These are phyloP conservation scores for Microtus richardsoni DNA, from an alignment of 2,113 vertebrate species.

Conservation along the genomic window DNA sequence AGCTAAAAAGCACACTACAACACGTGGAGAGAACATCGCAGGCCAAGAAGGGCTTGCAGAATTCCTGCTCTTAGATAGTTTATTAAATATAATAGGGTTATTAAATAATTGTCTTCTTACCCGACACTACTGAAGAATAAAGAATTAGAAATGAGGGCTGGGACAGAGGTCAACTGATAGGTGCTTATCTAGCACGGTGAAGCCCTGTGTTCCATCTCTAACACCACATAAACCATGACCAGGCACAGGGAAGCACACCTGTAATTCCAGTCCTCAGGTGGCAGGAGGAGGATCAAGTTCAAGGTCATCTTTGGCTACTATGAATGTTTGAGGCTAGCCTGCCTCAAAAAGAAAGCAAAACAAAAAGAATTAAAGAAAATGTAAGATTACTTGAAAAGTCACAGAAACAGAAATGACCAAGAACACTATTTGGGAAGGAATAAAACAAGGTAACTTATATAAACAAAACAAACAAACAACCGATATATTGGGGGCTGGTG, in stretches of 20 bases:
- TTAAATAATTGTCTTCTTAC: constrained; percentile 51
- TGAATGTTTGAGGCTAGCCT: not conserved
- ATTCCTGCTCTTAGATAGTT: not conserved
- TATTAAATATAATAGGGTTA: constrained; percentile 17
- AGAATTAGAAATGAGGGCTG: not conserved
- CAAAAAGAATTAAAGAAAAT: not conserved
- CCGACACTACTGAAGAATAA: not conserved
- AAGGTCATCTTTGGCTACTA: not conserved
- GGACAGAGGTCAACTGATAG: not conserved
- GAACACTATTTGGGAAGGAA: not conserved
- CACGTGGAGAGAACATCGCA: not conserved
- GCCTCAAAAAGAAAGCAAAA: not conserved
- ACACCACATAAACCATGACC: not conserved
- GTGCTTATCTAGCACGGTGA: too few species aligned
- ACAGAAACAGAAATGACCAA: constrained; percentile 39
- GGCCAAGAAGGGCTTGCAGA: not conserved
- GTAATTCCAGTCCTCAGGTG: not conserved
- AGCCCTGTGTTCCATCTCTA: not conserved
- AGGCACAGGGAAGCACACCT: not conserved
- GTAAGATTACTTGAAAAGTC: constrained; percentile 28
- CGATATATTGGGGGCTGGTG: too few species aligned
- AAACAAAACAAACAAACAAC: not conserved
- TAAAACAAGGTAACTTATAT: not conserved
- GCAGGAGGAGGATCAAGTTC: not conserved
- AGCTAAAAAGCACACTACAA: not conserved